Evolutionary conservation across 2,888 invertebrate genomes (phyloP).

Genomic region (Vesta saturnalis): DNA sequence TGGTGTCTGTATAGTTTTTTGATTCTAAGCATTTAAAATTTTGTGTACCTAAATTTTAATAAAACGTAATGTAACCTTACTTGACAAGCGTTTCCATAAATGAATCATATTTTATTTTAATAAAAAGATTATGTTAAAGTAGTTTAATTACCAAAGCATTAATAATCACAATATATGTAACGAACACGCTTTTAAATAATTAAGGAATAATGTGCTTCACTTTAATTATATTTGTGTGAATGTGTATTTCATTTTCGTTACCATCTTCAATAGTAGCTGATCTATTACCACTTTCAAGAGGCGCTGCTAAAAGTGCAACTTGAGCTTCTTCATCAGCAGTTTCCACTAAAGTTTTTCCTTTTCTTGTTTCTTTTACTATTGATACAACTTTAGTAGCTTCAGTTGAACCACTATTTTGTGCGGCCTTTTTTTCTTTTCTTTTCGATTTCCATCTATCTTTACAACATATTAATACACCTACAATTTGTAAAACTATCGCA

Average conservation of each 20-base stretch:
- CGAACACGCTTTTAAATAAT: background rate
- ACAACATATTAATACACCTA: slow-evolving; percentile 23
- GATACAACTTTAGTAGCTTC: background rate
- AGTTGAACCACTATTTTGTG: background rate
- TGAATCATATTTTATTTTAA: too few relatives aligned
- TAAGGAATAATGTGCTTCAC: slow-evolving; percentile 11
- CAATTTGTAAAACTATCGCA: slow-evolving; percentile 17
- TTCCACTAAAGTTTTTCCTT: slow-evolving; percentile 5
- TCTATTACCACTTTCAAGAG: background rate
- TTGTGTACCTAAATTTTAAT: too few relatives aligned
- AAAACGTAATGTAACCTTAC: too few relatives aligned
- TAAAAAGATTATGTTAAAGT: too few relatives aligned
- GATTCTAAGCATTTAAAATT: too few relatives aligned
- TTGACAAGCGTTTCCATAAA: too few relatives aligned
- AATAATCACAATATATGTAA: too few relatives aligned
- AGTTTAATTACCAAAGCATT: too few relatives aligned
- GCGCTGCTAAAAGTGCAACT: background rate
- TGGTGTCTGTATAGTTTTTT: too few relatives aligned
- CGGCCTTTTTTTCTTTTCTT: slow-evolving; percentile 11
- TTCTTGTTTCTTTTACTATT: slow-evolving; percentile 1
- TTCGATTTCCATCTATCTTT: slow-evolving; percentile 24
- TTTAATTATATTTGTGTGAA: slow-evolving; percentile 8
- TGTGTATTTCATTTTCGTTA: background rate
- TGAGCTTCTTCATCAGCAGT: slow-evolving; percentile 10
- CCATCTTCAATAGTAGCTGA: background rate